Evolutionary conservation across 2,797 vertebrate genomes (phyloP).

Genomic region (Pangasius macronema): DNA sequence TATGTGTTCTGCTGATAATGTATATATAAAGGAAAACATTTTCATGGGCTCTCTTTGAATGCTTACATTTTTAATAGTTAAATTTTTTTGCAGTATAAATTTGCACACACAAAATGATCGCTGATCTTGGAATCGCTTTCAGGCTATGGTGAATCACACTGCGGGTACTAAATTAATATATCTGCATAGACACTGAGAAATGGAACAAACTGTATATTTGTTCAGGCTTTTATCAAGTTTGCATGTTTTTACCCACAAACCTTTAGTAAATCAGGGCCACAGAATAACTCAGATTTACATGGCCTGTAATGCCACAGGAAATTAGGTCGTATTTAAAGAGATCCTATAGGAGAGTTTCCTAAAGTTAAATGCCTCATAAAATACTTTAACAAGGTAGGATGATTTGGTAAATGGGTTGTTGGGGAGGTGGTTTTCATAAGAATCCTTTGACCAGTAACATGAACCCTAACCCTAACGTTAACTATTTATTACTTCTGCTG

Average conservation of each 20-base stretch:
- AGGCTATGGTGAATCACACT: background rate
- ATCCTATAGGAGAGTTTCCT: background rate
- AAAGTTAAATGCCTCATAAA: slow-evolving; percentile 26
- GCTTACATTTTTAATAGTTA: background rate
- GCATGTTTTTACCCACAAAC: slow-evolving; percentile 1
- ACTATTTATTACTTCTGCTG: background rate
- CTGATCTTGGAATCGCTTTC: background rate
- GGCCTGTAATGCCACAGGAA: slow-evolving; percentile 17
- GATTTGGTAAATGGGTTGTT: background rate
- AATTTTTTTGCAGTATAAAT: background rate
- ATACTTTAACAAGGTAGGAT: background rate
- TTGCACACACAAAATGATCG: background rate
- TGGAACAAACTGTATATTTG: background rate
- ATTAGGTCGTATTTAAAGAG: slow-evolving; percentile 7
- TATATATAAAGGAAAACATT: background rate
- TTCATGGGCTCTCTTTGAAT: background rate
- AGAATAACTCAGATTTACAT: background rate
- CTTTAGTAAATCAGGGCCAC: background rate
- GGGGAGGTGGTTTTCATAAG: background rate
- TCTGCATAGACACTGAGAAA: background rate
- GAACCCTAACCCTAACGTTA: background rate
- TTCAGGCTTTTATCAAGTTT: background rate
- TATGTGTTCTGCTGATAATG: no score
- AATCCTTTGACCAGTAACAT: background rate
- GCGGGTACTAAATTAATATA: background rate